Evolutionary conservation across 2,797 vertebrate species (phyloP).

Genomic region (Octomys mimax): DNA sequence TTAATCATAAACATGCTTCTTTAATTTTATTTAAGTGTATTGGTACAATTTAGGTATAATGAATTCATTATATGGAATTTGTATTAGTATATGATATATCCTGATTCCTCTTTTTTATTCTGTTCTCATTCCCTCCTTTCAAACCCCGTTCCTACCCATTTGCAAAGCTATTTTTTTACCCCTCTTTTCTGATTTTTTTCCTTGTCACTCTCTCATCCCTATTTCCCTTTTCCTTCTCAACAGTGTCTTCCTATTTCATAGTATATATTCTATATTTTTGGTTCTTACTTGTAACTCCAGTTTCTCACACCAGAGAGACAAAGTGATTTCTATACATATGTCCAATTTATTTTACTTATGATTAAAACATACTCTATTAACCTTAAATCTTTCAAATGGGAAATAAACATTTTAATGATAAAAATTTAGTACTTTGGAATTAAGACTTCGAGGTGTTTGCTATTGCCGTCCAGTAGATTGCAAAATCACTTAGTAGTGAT

Average conservation of each 20-base stretch:
- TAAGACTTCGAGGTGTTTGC: conserved; percentile 76
- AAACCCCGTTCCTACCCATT: too few relatives aligned
- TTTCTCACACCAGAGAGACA: not conserved
- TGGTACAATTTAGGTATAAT: too few relatives aligned
- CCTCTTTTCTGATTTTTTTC: not conserved
- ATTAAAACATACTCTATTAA: conserved; percentile 23
- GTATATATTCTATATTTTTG: not conserved
- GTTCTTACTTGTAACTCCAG: not conserved
- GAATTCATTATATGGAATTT: too few relatives aligned
- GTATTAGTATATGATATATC: too few relatives aligned
- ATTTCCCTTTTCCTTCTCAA: not conserved
- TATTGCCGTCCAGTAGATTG: too few relatives aligned
- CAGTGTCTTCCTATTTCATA: not conserved
- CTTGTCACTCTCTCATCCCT: not conserved
- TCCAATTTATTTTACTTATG: not conserved
- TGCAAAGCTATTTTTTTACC: too few relatives aligned
- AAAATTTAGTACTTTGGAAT: conserved; percentile 83
- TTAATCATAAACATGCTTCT: not conserved
- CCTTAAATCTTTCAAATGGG: conserved; percentile 73
- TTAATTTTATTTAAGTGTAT: not conserved
- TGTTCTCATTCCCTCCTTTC: too few relatives aligned
- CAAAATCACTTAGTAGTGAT: too few relatives aligned
- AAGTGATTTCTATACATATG: not conserved
- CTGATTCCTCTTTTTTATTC: too few relatives aligned
- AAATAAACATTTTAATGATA: conserved; percentile 82